phyloP scores from a whole-genome alignment of 1,140 invertebrate species.

The Conopomorpha cramerella region DNA sequence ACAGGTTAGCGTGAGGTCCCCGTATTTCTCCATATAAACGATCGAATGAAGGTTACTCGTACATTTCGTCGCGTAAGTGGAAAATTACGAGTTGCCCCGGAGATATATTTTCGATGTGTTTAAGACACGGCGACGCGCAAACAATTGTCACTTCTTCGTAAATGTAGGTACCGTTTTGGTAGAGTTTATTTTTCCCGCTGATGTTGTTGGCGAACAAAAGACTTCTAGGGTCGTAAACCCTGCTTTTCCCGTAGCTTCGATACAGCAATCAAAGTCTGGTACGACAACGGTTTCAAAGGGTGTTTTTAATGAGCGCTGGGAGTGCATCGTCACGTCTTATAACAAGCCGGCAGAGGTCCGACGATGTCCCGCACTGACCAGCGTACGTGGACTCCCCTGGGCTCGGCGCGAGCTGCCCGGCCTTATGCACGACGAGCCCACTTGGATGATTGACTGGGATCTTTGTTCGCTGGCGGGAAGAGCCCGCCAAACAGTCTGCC shows the following conservation, averaged over 20 bases:
- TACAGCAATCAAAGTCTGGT: conserved; percentile 1
- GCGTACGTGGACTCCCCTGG: not conserved
- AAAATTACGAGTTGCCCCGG: conserved; percentile 8
- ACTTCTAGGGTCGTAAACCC: too few species aligned
- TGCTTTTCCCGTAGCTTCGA: not conserved
- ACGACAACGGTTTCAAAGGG: conserved; percentile 12
- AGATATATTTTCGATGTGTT: conserved; percentile 19
- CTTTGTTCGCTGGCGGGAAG: not conserved
- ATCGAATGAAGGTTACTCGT: conserved; percentile 14
- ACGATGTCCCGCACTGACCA: not conserved
- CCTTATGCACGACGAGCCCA: not conserved
- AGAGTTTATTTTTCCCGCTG: too few species aligned
- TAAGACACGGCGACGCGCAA: conserved; percentile 9
- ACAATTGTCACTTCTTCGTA: too few species aligned
- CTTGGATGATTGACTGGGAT: too few species aligned
- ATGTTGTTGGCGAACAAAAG: too few species aligned
- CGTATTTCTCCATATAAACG: conserved; percentile 2
- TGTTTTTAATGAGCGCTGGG: conserved; percentile 19
- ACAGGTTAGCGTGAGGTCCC: conserved; percentile 12
- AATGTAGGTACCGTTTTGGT: too few species aligned
- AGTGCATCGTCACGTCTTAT: conserved; percentile 31
- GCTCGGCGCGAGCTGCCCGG: not conserved
- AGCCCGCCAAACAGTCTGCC: not conserved
- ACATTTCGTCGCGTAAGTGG: conserved; percentile 12
- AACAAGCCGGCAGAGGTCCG: conserved; percentile 16